phyloP scores from a whole-genome alignment of 1,140 invertebrate genomes.

The Calycopis cecrops region DNA sequence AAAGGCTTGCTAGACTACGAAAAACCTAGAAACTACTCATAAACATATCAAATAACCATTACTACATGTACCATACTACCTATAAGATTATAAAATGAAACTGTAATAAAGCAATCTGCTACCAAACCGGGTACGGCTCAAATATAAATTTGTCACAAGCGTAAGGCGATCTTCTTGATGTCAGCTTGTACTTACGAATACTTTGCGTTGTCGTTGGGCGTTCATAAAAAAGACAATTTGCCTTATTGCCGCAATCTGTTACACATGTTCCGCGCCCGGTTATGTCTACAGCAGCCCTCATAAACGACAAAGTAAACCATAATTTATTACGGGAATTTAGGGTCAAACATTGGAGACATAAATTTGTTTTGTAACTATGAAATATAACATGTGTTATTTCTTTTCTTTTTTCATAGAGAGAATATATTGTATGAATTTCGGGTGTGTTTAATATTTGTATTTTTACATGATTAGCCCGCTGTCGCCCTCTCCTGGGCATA shows the following conservation, averaged over 20 bases:
- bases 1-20: too few species aligned
- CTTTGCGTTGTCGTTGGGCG: constrained; percentile 50
- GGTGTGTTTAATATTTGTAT: too few species aligned
- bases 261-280: constrained; percentile 60
- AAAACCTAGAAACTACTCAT: too few species aligned
- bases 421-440: too few species aligned
- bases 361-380: constrained; percentile 38
- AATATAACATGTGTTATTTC: constrained; percentile 2
- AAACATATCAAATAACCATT: too few species aligned
- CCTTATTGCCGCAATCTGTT: constrained; percentile 72
- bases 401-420: not conserved
- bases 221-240: constrained; percentile 73
- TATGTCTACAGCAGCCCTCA: constrained; percentile 65
- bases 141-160: constrained; percentile 11
- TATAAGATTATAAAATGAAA: not conserved
- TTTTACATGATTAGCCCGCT: too few species aligned
- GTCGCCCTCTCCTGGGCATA: too few species aligned
- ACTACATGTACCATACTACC: too few species aligned
- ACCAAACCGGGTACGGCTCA: constrained; percentile 6
- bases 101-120: not conserved
- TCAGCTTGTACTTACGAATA: constrained; percentile 37
- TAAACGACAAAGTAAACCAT: constrained; percentile 74
- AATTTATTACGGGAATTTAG: constrained; percentile 69
- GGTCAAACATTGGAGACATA: constrained; percentile 58
- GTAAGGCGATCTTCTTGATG: constrained; percentile 27